These are phyloP conservation scores for Eulemur rubriventer DNA, from an alignment of 2,797 vertebrate genomes.

Conservation along the genomic window DNA sequence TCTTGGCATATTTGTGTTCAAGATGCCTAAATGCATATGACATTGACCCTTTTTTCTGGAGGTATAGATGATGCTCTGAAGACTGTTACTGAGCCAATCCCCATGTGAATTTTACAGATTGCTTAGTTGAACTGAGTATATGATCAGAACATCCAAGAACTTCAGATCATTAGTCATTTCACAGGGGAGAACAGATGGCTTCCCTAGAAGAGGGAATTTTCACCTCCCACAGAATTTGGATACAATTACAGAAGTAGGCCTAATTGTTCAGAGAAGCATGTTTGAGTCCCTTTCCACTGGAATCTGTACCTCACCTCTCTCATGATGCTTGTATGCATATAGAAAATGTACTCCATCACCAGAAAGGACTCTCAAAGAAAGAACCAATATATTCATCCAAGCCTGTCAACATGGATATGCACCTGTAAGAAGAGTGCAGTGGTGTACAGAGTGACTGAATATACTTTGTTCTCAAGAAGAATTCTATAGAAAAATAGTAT, in stretches of 20 bases:
- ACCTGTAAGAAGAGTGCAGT: background rate
- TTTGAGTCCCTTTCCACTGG: background rate
- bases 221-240: constrained; percentile 50
- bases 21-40: background rate
- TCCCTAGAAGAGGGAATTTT: constrained; percentile 52
- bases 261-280: constrained; percentile 25
- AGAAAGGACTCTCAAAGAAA: background rate
- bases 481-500: background rate
- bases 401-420: too few species aligned
- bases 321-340: background rate
- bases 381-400: background rate
- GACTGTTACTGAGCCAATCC: constrained; percentile 18
- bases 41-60: background rate
- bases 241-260: background rate
- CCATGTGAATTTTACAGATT: constrained; percentile 59
- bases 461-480: background rate
- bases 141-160: constrained; percentile 44
- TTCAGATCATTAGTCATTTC: constrained; percentile 69
- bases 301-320: background rate
- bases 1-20: background rate
- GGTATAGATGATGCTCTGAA: background rate
- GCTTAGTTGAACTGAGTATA: constrained; percentile 58
- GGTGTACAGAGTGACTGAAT: background rate
- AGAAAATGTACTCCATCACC: background rate
- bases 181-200: constrained; percentile 61